These are phyloP conservation scores for Pagrus major DNA, from an alignment of 2,113 vertebrate species.

Conservation along the genomic window DNA sequence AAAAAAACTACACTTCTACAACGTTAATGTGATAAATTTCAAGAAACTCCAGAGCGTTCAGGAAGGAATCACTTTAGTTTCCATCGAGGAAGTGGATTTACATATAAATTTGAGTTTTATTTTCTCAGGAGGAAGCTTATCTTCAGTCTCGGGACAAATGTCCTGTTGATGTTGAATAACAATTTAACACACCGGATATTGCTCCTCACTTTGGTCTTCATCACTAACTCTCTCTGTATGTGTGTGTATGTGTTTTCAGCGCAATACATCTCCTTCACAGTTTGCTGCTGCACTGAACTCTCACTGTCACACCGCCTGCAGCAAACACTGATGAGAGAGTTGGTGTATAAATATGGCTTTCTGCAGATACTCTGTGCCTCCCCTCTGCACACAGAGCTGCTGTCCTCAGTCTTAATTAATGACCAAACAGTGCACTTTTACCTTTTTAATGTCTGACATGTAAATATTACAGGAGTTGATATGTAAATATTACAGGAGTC, in stretches of 20 bases:
- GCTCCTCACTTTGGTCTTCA: conserved; percentile 1
- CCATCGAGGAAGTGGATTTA: conserved; percentile 20
- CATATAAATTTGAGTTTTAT: conserved; percentile 39
- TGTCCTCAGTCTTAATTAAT: background rate
- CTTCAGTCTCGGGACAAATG: background rate
- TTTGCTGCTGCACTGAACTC: background rate
- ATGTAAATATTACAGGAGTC: no score
- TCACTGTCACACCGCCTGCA: background rate
- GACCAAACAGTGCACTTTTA: background rate
- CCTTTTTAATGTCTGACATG: no score
- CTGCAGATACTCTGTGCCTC: background rate
- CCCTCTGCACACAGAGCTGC: background rate
- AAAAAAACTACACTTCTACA: background rate
- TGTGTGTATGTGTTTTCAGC: background rate
- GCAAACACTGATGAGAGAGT: background rate
- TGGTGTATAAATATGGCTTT: background rate
- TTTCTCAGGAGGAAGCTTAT: conserved; percentile 6
- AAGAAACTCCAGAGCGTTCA: background rate
- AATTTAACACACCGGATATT: conserved; percentile 19
- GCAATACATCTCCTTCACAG: background rate
- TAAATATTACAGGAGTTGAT: no score
- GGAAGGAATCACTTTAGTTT: background rate
- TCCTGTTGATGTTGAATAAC: conserved; percentile 3
- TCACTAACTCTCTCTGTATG: background rate
- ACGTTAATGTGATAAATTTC: background rate